phyloP scores from a whole-genome alignment of 1,140 invertebrate species.

The Tenebrio molitor region DNA sequence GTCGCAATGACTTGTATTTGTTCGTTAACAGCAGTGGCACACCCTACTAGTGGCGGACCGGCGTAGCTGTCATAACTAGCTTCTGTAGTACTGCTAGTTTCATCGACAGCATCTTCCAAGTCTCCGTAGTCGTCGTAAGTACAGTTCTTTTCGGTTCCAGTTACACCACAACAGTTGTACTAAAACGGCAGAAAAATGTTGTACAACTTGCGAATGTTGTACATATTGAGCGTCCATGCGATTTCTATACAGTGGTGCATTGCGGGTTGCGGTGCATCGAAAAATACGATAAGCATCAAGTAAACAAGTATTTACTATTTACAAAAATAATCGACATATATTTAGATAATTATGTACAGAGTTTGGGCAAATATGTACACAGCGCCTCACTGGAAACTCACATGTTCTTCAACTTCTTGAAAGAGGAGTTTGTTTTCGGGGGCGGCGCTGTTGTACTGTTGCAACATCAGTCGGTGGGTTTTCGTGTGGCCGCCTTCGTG shows the following conservation, averaged over 20 bases:
- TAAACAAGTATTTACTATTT: no score
- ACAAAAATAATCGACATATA: not conserved
- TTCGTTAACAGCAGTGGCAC: constrained; percentile 12
- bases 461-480: constrained; percentile 19
- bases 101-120: no score
- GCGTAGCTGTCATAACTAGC: no score
- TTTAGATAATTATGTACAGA: constrained; percentile 1
- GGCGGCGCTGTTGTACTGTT: constrained; percentile 14
- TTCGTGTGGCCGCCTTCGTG: constrained; percentile 2
- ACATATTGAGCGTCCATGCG: no score
- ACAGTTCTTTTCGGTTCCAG: not conserved
- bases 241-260: not conserved
- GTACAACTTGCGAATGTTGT: constrained; percentile 1
- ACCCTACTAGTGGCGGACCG: no score
- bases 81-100: no score
- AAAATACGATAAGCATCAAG: no score
- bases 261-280: not conserved
- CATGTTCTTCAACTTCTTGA: constrained; percentile 40
- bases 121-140: not conserved
- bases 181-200: constrained; percentile 1
- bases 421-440: not conserved
- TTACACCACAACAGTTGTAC: constrained; percentile 38
- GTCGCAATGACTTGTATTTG: not conserved
- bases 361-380: constrained; percentile 7
- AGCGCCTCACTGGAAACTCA: constrained; percentile 30